A percentile compares a stretch with the other conserved stretches of the same genome.
Evolutionary conservation across 2,888 invertebrate genomes (phyloP).

Genomic region (Ametastegia equiseti): DNA sequence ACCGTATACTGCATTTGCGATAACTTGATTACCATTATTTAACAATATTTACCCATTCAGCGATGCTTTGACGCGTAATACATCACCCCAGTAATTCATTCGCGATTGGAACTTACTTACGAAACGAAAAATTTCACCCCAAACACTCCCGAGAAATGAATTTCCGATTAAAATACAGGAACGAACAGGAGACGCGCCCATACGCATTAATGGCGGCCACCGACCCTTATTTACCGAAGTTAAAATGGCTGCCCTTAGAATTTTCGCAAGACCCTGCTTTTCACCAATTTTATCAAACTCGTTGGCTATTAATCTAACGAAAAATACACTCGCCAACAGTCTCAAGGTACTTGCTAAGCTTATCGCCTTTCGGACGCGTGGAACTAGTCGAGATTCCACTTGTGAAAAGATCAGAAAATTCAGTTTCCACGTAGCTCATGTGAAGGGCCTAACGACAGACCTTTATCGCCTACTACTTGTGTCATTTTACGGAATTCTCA

Average conservation of each 20-base stretch:
- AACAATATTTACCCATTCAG: conserved; percentile 5
- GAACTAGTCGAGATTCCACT: background rate
- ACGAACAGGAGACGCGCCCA: conserved; percentile 72
- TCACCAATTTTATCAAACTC: conserved; percentile 52
- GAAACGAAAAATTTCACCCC: background rate
- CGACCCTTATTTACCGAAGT: conserved; percentile 71
- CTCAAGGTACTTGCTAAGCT: conserved; percentile 57
- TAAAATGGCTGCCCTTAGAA: conserved; percentile 73
- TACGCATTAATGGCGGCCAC: conserved; percentile 72
- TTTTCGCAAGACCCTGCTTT: conserved; percentile 64
- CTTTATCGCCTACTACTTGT: conserved; percentile 54
- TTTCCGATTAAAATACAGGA: conserved; percentile 52
- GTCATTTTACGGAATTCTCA: conserved; percentile 45
- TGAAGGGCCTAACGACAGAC: conserved; percentile 57
- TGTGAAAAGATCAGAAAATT: conserved; percentile 15
- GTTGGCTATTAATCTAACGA: conserved; percentile 12
- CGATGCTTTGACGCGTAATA: background rate
- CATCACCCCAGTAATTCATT: conserved; percentile 17
- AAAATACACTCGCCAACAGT: conserved; percentile 48
- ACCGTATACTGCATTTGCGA: conserved; percentile 61
- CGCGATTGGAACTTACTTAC: conserved; percentile 27
- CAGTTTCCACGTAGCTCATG: conserved; percentile 44
- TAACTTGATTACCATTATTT: conserved; percentile 62
- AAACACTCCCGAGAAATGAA: conserved; percentile 36
- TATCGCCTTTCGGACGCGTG: background rate